Percentiles rank a stretch among this genome's conserved stretches.
phyloP scores from a whole-genome alignment of 2,113 vertebrate genomes.

The Varanus salvator region DNA sequence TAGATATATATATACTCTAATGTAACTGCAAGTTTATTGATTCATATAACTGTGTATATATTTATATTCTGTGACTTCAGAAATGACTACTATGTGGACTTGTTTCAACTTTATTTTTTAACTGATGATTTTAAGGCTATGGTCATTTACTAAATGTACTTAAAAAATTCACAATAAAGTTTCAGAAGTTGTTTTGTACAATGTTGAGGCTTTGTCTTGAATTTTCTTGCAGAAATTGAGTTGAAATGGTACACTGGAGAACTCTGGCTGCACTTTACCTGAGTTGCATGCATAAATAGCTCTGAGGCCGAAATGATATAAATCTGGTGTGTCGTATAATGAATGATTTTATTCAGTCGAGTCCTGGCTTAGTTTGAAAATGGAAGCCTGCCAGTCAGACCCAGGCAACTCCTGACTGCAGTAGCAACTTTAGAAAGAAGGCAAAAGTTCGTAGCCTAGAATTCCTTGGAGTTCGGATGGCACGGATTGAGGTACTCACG shows the following conservation, averaged over 20 bases:
- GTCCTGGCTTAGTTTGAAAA: slow-evolving; percentile 36
- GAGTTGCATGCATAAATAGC: slow-evolving; percentile 15
- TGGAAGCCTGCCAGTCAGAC: slow-evolving; percentile 28
- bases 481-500: background rate
- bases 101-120: slow-evolving; percentile 82
- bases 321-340: slow-evolving; percentile 31
- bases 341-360: slow-evolving; percentile 25
- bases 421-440: slow-evolving; percentile 33
- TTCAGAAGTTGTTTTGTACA: slow-evolving; percentile 85
- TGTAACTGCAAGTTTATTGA: slow-evolving; percentile 83
- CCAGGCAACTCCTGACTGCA: slow-evolving; percentile 45
- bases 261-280: slow-evolving; percentile 20
- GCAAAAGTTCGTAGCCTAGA: background rate
- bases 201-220: slow-evolving; percentile 83
- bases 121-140: slow-evolving; percentile 80
- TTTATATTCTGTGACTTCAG: slow-evolving; percentile 75
- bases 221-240: slow-evolving; percentile 74
- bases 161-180: slow-evolving; percentile 86
- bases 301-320: slow-evolving; percentile 27
- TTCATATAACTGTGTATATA: slow-evolving; percentile 84
- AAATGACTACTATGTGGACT: slow-evolving; percentile 80
- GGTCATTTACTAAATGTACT: slow-evolving; percentile 83
- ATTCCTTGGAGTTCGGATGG: background rate
- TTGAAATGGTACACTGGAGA: slow-evolving; percentile 45
- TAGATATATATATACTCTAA: slow-evolving; percentile 54